Conservation (phyloP, 2,797 vertebrate species). For the Hapalemur alaotrensis region DNA sequence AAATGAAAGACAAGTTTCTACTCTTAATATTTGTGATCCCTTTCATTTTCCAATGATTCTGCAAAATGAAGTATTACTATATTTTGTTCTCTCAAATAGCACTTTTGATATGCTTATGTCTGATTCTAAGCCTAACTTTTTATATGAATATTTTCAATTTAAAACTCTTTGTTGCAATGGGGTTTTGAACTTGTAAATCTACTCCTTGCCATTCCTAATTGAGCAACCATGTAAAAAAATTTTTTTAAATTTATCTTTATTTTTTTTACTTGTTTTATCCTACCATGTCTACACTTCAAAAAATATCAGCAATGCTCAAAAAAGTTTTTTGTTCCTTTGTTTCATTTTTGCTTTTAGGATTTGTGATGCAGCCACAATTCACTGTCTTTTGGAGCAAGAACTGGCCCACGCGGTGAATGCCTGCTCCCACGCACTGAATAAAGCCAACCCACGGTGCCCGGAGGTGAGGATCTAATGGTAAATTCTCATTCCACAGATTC, state of each 20-base stretch:
- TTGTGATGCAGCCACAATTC: slow-evolving; percentile 96
- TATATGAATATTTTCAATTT: background rate
- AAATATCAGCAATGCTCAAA: background rate
- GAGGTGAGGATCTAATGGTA: slow-evolving; percentile 88
- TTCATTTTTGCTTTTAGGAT: slow-evolving; percentile 86
- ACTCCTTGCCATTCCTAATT: background rate
- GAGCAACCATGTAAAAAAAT: background rate
- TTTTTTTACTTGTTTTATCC: background rate
- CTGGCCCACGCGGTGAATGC: slow-evolving; percentile 98
- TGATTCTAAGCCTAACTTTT: slow-evolving; percentile 16
- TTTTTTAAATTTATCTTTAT: background rate
- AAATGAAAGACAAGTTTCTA: slow-evolving; percentile 7
- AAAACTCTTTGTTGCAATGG: background rate
- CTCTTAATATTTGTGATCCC: background rate
- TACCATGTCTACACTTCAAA: background rate
- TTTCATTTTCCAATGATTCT: background rate
- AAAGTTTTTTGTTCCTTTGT: background rate
- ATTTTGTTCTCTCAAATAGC: background rate
- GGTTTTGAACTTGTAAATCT: background rate
- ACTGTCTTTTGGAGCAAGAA: slow-evolving; percentile 96
- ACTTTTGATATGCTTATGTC: background rate
- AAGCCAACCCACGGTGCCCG: slow-evolving; percentile 95
- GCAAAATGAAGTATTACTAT: background rate
- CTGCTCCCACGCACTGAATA: slow-evolving; percentile 97
- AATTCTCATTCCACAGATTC: slow-evolving; percentile 51